Evolutionary conservation across 2,113 vertebrate genomes (phyloP), one percentile per base, ranked within the genome.

Genomic region (Bettongia penicillata): DNA sequence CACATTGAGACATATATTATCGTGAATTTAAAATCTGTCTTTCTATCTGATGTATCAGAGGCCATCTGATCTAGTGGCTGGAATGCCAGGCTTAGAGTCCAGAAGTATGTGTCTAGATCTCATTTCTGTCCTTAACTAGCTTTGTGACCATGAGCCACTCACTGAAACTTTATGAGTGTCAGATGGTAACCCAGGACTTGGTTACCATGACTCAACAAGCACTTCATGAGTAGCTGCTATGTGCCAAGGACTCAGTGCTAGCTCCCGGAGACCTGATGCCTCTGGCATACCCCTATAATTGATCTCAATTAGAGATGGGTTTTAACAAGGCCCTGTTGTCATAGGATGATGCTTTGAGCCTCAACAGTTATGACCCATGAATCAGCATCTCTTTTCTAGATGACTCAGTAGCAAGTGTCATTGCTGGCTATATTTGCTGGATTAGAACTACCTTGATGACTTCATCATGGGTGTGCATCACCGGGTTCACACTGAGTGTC

Each of bases 301-400:
- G 7, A 61, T 61, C 28, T 61, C 26, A 61, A 31, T 16, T 14
- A 37, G 92, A 77, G 9, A 1, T 96, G 94, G 95, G 96, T 93
- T 97, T 23, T 94, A 94, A 89, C 96, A 90, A 14, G 94, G 97
- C 12, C 91, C 84, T 28, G 31, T 1, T 28, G 23, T 92, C 91
- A 90, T 5, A 0, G 8, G 26, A 7, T 51, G 9, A 51, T 57
- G 52, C 93, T 53, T 0, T 24, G 28, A 10, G 0, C 0, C 7
- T 48, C n/a, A 1, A 3, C 91, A 90, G 90, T 68, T 1, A 0
- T 49, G 19, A 47, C 8, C 22, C 1, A 0, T 6, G 43, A 26
- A 22, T 1, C n/a, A 5, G 19, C 14, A 0, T 23, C 0, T 43
- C 11, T 50, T 3, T 5, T 5, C 2, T 16, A 89, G n/a, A 25